Evolutionary conservation across 2,113 vertebrate genomes (phyloP), one percentile per base, ranked within the genome.

Genomic region (Anhinga rufa): DNA sequence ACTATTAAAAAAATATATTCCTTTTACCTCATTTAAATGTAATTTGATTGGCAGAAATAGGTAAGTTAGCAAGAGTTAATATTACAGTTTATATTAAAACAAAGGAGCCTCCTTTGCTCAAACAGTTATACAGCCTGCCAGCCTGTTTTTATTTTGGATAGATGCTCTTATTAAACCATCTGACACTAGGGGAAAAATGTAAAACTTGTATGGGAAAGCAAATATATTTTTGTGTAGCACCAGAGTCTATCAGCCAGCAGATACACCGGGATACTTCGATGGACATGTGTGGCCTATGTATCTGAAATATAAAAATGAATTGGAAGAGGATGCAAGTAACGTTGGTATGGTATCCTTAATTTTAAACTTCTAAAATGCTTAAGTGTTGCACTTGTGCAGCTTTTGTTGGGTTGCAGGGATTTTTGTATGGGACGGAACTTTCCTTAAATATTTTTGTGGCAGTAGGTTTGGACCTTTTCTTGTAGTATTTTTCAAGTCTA

Each of bases 271-370:
- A 17, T 99, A 99, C 92, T 99, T 99, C 75, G 99, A 99, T 42
- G 98, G 98, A 95, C 97, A 99, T 0, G 99, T 99, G 92, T 99
- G 99, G 99, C 99, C 99, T 75, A 99, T 99, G 99, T 99, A 99
- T 96, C 94, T 99, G 66, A 99, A 98, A 95, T 98, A 99, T 90
- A 98, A 97, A 78, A 93, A 68, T 74, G 98, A 98, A 96, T 96
- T 99, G 96, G 98, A 99, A 93, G 90, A 92, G 48, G 91, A 93
- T 66, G 66, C 95, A 31, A 97, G 94, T 52, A 98, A 97, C 21
- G 80, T 99, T 25, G 97, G 99, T 99, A 98, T 85, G 96, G 24
- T 68, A 86, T 82, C n/a, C 46, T 78, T 88, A 62, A 82, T 84
- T 92, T 93, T 85, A 86, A 92, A 88, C 26, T 32, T 84, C 57